Conservation (phyloP, 2,888 invertebrate species). For the Cactoblastis cactorum region DNA sequence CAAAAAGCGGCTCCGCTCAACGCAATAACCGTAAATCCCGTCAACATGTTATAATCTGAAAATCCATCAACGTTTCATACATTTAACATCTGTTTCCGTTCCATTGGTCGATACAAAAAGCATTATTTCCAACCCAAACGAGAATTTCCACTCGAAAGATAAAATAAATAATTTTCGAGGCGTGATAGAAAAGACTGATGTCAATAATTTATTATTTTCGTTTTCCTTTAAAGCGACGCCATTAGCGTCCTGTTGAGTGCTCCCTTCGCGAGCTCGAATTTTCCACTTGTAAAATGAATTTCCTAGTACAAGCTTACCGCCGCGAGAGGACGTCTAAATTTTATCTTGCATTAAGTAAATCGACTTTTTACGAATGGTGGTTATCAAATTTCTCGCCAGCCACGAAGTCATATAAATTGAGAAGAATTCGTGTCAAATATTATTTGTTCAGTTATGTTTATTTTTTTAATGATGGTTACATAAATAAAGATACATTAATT, state of each 20-base stretch:
- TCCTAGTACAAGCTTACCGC: slow-evolving; percentile 47
- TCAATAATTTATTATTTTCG: slow-evolving; percentile 74
- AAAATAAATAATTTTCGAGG: slow-evolving; percentile 55
- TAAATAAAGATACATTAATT: no score
- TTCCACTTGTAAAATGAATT: slow-evolving; percentile 47
- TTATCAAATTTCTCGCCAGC: slow-evolving; percentile 42
- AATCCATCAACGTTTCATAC: slow-evolving; percentile 49
- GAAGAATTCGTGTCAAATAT: slow-evolving; percentile 37
- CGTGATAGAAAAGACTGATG: slow-evolving; percentile 55
- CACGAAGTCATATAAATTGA: slow-evolving; percentile 29
- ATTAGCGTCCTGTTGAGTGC: slow-evolving; percentile 62
- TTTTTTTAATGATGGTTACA: no score
- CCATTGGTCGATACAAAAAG: slow-evolving; percentile 52
- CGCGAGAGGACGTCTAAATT: slow-evolving; percentile 49
- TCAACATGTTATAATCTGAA: slow-evolving; percentile 25
- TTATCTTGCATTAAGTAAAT: slow-evolving; percentile 51
- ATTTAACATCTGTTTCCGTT: slow-evolving; percentile 54
- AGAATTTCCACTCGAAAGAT: slow-evolving; percentile 29
- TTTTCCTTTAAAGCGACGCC: slow-evolving; percentile 64
- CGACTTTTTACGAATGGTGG: slow-evolving; percentile 38
- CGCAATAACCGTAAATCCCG: slow-evolving; percentile 28
- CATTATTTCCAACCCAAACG: slow-evolving; percentile 44
- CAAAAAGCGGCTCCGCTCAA: slow-evolving; percentile 1
- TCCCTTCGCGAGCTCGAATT: slow-evolving; percentile 48
- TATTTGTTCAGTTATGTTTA: slow-evolving; percentile 18